Evolutionary conservation across 2,888 invertebrate genomes (phyloP), one percentile per base, ranked within the genome.

Genomic region (Chloroclystis v-ata): DNA sequence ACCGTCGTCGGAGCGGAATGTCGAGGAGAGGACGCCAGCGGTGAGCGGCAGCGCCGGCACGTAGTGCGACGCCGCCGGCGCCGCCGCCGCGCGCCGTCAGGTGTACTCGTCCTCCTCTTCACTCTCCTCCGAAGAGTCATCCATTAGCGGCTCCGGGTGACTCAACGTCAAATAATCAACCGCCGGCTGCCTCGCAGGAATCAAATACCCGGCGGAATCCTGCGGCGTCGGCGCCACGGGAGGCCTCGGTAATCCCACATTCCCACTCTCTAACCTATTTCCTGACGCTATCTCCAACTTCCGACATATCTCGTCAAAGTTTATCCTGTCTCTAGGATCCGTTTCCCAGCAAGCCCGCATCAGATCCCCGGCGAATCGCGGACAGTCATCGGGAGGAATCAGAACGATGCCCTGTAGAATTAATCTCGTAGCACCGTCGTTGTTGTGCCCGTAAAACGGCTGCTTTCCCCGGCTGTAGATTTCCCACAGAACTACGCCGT

Each of bases 401-500:
- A 96, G 82, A 69, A 95, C 91, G 50, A 94, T 94, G 2, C 95
- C 95, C 63, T 85, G 93, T 11, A 94, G 87, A 52, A 96, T 94
- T 44, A 96, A 82, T 60, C 93, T 93, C 8, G 95, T 91, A 0
- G 93, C 95, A 70, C 96, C 96, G 63, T 96, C 95, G 73, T 97
- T 97, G 54, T 93, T 93, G 72, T 94, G 94, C 0, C 96, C 97
- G 71, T 94, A 97, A 75, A 97, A 97, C 0, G 97, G 97, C 68
- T 97, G 96, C 62, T 95, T 94, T n/a, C 96, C 97, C 60, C 92
- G 92, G 58, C 95, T 95, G 84, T 95, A 97, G 46, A 97, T 94
- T 78, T 98, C 97, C 97, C 97, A 97, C 0, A 98, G 89, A 4
- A 97, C 93, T 1, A 97, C 95, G 0, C 97, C 97, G 72, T 93